Evolutionary conservation across 2,888 invertebrate species (phyloP), one percentile per base, ranked within the genome.

Genomic region (Ypsolopha sequella): DNA sequence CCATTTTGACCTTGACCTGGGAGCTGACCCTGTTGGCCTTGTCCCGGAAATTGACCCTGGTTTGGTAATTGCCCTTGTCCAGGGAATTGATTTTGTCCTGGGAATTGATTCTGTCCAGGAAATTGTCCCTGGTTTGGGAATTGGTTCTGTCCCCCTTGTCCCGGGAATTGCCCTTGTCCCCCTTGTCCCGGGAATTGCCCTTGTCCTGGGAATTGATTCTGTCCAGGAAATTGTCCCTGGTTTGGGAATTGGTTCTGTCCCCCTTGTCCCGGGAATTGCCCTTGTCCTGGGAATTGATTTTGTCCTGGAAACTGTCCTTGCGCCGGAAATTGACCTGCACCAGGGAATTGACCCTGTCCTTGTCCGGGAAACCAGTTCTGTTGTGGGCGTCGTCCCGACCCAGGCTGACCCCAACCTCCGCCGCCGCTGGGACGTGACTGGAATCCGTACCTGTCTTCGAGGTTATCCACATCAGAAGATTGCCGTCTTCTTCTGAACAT

Each of bases 401-500:
- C 24, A 24, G 24, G 24, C 4, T 24, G 24, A 24, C 24, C 24
- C 24, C 24, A 24, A 24, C 24, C 24, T 24, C 24, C 24, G 46
- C 46, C 35, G 34, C 35, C 7, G 45, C 2, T 1, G 1, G 34
- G 45, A 6, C 45, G 34, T 14, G n/a, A 11, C 46, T 7, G 33
- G 46, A 7, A 7, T 46, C 11, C 35, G 46, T 46, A 46, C 7
- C 46, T 46, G 11, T 46, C 46, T 24, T 46, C 35, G 1, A 46
- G 35, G 1, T 7, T 11, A 9, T 14, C 14, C 2, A 59, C 59
- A 10, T 60, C 57, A 13, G 56, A 36, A 3, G 60, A 48, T 54
- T 80, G 75, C 2, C 68, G 65, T 52, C 64, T 59, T 52, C 76
- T 68, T 13, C 68, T 54, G 52, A 56, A 59, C 61, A 66, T 61